A percentile compares a stretch with the other conserved stretches of the same genome.
These are phyloP conservation scores for Mobula hypostoma DNA, from an alignment of 2,113 vertebrate species.

Conservation along the genomic window DNA sequence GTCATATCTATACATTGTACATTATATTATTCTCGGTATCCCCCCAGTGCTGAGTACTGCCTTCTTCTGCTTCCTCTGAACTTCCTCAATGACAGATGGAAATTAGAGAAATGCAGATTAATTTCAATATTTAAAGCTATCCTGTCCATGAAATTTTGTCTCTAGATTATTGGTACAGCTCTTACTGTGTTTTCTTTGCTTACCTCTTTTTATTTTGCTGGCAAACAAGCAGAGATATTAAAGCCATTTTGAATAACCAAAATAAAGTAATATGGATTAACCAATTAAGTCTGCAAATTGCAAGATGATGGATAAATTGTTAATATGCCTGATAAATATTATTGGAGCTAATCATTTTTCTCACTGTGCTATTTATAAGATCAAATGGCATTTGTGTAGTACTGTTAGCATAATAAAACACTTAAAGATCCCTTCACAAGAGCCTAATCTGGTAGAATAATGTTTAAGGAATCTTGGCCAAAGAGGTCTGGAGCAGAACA, in stretches of 20 bases:
- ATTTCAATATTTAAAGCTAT: not conserved
- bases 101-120: not conserved
- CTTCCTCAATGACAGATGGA: not conserved
- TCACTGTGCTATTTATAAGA: not conserved
- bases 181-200: not conserved
- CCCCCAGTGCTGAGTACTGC: not conserved
- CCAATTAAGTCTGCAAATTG: not conserved
- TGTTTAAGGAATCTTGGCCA: too few species aligned
- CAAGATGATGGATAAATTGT: not conserved
- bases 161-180: not conserved
- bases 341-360: not conserved
- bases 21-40: not conserved
- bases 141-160: not conserved
- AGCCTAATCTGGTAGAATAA: not conserved
- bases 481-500: too few species aligned
- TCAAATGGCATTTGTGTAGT: not conserved
- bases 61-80: not conserved
- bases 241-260: not conserved
- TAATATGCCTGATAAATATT: not conserved
- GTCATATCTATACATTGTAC: not conserved
- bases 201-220: not conserved
- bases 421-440: not conserved
- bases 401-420: not conserved
- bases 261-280: not conserved
- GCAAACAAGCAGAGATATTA: not conserved